Evolutionary conservation across 2,113 vertebrate species (phyloP), one percentile per base, ranked within the genome.

Genomic region (Rhynchomys soricoides): DNA sequence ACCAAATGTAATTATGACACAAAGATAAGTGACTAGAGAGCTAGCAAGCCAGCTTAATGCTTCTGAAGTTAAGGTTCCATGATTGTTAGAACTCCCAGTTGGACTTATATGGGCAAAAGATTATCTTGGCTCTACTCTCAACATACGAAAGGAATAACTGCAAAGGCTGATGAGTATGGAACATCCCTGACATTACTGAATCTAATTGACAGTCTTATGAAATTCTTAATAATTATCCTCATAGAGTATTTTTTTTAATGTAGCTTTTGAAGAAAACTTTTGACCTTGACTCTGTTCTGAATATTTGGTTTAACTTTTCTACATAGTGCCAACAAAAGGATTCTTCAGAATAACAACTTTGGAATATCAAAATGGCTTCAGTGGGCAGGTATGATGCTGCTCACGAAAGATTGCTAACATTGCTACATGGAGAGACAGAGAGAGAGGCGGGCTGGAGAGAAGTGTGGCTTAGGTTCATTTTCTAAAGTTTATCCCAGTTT

Each of bases 11-110:
- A 62, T 8, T 95, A 37, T 10, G 40, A 1, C 88, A 92, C 71
- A 77, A 90, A 85, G 7, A 37, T 45, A 88, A 86, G 62, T 78
- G 26, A 52, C 71, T 93, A 95, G 29, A 71, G 93, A 82, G 57
- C 16, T 50, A 70, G 13, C 22, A 83, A 79, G 29, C 57, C 57
- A 24, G 17, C 22, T 95, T 79, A 62, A 52, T 52, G 17, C 66
- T 95, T 96, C 70, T 96, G 21, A 75, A 55, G n/a, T 93, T 68
- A 90, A 79, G 9, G 15, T 5, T 22, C 3, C 62, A 90, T 37
- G 16, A 74, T 87, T 82, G 89, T 89, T 89, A 52, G 85, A 90
- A 12, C 11, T 40, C 45, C 55, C 74, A 24, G 70, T 50, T 88
- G n/a, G 50, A 79, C 22, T 74, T 22, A 45, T 40, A 40, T 77